Evolutionary conservation across 2,888 invertebrate genomes (phyloP).

Genomic region (Drosophila prostipennis): DNA sequence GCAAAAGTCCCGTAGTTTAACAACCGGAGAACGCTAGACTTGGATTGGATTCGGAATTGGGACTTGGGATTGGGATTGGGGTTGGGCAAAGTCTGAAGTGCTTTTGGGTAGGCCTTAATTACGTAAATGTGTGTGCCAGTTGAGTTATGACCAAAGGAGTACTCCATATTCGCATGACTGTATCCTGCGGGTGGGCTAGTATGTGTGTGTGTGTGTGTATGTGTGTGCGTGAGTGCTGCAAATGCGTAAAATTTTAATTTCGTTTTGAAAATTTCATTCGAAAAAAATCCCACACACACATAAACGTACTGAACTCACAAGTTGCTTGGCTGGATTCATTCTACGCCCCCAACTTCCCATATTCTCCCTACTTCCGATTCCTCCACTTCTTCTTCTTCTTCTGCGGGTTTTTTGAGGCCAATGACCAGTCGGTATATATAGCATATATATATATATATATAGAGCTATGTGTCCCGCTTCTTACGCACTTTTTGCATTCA

Average conservation of each 20-base stretch:
- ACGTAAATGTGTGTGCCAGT: slow-evolving; percentile 72
- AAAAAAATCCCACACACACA: slow-evolving; percentile 46
- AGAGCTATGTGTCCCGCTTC: slow-evolving; percentile 57
- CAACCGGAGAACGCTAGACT: slow-evolving; percentile 34
- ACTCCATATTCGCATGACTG: slow-evolving; percentile 52
- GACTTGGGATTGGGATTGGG: slow-evolving; percentile 14
- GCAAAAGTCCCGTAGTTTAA: slow-evolving; percentile 42
- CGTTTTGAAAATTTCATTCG: slow-evolving; percentile 77
- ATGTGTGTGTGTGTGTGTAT: not conserved
- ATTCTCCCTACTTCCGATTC: slow-evolving; percentile 23
- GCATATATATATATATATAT: not conserved
- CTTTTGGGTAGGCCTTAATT: slow-evolving; percentile 80
- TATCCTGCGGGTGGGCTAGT: slow-evolving; percentile 14
- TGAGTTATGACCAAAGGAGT: slow-evolving; percentile 77
- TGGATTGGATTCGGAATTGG: slow-evolving; percentile 37
- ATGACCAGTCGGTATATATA: slow-evolving; percentile 66
- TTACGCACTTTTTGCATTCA: slow-evolving; percentile 78
- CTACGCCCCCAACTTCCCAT: slow-evolving; percentile 25
- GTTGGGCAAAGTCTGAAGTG: slow-evolving; percentile 70
- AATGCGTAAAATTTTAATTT: slow-evolving; percentile 80
- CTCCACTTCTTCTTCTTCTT: slow-evolving; percentile 21
- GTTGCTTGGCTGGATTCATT: slow-evolving; percentile 74
- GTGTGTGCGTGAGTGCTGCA: slow-evolving; percentile 42
- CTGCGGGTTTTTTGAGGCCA: slow-evolving; percentile 62
- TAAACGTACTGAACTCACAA: slow-evolving; percentile 55